These are phyloP conservation scores for Edolisoma coerulescens DNA, from an alignment of 2,113 vertebrate species.

Conservation along the genomic window DNA sequence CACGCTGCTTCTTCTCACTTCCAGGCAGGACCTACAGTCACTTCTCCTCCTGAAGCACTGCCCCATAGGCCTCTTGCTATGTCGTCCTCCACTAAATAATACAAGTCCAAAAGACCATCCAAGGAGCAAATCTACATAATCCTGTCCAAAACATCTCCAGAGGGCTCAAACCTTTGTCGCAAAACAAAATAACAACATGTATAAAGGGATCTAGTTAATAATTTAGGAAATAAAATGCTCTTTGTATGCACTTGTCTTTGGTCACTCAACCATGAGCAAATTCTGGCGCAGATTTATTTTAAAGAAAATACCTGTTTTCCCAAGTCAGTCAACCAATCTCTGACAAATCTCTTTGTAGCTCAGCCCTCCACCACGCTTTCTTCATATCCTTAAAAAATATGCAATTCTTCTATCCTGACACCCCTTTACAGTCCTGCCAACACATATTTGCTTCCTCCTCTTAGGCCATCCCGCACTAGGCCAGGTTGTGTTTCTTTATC, in stretches of 20 bases:
- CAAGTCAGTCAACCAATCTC: background rate
- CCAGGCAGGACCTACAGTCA: background rate
- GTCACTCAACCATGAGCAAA: background rate
- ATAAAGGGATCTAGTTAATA: background rate
- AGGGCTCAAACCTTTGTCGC: background rate
- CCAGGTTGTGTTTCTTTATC: background rate
- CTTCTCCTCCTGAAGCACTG: background rate
- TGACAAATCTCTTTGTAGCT: background rate
- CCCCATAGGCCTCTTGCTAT: background rate
- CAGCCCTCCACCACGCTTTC: background rate
- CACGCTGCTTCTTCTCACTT: background rate
- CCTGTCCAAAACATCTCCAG: background rate
- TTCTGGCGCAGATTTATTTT: background rate
- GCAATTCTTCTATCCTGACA: background rate
- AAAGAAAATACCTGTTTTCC: background rate
- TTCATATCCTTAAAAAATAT: background rate
- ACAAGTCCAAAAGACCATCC: background rate
- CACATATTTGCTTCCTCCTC: background rate
- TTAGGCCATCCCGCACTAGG: background rate
- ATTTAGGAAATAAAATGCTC: background rate
- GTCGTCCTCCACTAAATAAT: background rate
- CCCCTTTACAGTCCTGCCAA: background rate
- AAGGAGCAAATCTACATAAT: background rate
- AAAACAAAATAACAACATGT: background rate
- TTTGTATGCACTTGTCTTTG: background rate